Conservation (phyloP, 2,888 invertebrate species). For the Cryptus armator region DNA sequence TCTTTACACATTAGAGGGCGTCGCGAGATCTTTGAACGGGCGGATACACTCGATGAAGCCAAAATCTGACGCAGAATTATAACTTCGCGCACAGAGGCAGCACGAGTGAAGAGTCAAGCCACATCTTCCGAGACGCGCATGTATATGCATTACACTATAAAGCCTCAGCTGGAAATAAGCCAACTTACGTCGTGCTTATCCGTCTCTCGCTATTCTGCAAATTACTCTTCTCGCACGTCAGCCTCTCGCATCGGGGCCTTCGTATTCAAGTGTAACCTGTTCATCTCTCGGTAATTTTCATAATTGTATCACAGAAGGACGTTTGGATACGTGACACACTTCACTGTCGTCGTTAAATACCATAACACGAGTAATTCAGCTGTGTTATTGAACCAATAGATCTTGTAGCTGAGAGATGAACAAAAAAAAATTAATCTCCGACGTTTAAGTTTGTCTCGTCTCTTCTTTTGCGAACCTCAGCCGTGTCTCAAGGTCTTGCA, state of each 20-base stretch:
- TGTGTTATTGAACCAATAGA: constrained; percentile 35
- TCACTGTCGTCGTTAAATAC: constrained; percentile 46
- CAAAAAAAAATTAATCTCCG: constrained; percentile 29
- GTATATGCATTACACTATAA: not conserved
- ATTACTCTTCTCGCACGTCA: constrained; percentile 59
- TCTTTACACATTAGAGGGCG: constrained; percentile 9
- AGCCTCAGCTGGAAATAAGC: constrained; percentile 63
- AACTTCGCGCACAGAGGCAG: constrained; percentile 52
- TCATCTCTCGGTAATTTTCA: constrained; percentile 62
- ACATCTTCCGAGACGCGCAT: constrained; percentile 38
- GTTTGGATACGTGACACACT: constrained; percentile 23
- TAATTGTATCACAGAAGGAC: constrained; percentile 60
- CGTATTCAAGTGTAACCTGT: constrained; percentile 46
- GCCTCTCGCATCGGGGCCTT: constrained; percentile 8
- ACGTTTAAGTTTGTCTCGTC: constrained; percentile 20
- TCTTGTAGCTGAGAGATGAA: not conserved
- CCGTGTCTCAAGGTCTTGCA: constrained; percentile 3
- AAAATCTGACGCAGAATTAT: constrained; percentile 66
- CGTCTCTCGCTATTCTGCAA: constrained; percentile 64
- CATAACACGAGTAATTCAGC: constrained; percentile 8
- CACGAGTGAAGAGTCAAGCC: constrained; percentile 31
- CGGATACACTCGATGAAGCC: constrained; percentile 62
- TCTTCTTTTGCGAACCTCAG: constrained; percentile 20
- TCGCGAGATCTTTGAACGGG: constrained; percentile 36
- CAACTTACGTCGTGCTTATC: constrained; percentile 63